Percentiles rank a stretch among this genome's conserved stretches.
phyloP scores from a whole-genome alignment of 2,888 invertebrate genomes.

The Temnothorax ravouxi region DNA sequence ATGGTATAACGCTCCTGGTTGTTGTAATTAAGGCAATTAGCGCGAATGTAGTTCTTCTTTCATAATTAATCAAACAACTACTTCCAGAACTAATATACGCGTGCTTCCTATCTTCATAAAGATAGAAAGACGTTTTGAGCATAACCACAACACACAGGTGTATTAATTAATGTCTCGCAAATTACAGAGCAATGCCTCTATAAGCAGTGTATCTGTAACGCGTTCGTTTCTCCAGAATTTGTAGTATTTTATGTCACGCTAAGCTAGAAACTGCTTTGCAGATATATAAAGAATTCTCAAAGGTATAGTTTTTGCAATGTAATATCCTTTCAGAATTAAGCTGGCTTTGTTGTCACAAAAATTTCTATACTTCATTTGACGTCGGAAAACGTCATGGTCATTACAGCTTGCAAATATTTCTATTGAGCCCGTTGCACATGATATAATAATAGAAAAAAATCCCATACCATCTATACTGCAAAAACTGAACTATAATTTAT shows the following conservation, averaged over 20 bases:
- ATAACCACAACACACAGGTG: not conserved
- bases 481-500: conserved; percentile 49
- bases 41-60: conserved; percentile 48
- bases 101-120: conserved; percentile 33
- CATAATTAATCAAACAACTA: conserved; percentile 51
- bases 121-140: conserved; percentile 42
- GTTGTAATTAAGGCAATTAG: conserved; percentile 55
- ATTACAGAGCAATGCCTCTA: conserved; percentile 22
- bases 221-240: conserved; percentile 11
- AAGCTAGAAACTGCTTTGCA: conserved; percentile 43
- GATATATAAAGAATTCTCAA: conserved; percentile 73
- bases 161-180: conserved; percentile 46
- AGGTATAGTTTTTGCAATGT: conserved; percentile 82
- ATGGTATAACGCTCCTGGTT: conserved; percentile 21
- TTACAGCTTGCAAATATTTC: conserved; percentile 84
- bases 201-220: not conserved
- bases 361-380: conserved; percentile 82
- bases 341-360: conserved; percentile 78
- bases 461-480: not conserved
- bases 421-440: conserved; percentile 58
- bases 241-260: not conserved
- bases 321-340: conserved; percentile 82
- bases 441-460: conserved; percentile 56
- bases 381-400: conserved; percentile 83
- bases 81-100: conserved; percentile 54